Percentiles rank a stretch among this genome's conserved stretches.
These are phyloP conservation scores for Periophthalmodon schlosseri DNA, from an alignment of 2,113 vertebrate species.

Conservation along the genomic window DNA sequence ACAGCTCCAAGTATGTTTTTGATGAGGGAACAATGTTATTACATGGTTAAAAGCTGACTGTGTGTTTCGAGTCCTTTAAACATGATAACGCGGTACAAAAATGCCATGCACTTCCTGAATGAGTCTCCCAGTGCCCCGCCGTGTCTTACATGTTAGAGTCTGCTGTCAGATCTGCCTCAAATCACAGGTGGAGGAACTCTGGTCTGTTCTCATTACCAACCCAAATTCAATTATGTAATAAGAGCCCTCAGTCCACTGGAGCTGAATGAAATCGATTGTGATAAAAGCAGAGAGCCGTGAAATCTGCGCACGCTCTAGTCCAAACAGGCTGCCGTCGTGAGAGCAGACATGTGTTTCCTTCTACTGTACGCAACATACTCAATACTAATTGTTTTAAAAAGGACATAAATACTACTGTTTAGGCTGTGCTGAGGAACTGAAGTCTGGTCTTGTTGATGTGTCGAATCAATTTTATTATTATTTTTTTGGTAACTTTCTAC, in stretches of 20 bases:
- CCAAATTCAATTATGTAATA: slow-evolving; percentile 71
- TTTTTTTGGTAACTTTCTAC: too few relatives aligned
- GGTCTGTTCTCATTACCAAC: slow-evolving; percentile 60
- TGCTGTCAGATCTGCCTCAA: slow-evolving; percentile 40
- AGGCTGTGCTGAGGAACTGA: too few relatives aligned
- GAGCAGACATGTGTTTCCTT: neutral
- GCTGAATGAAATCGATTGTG: slow-evolving; percentile 70
- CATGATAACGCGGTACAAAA: neutral
- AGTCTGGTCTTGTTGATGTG: too few relatives aligned
- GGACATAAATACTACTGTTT: neutral
- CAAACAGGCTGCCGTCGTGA: neutral
- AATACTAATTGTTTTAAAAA: neutral
- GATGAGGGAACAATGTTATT: too few relatives aligned
- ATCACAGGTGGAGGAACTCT: slow-evolving; percentile 57
- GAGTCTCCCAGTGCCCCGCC: neutral
- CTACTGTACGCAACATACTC: too few relatives aligned
- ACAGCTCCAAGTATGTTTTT: too few relatives aligned
- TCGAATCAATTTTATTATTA: too few relatives aligned
- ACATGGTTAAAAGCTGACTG: too few relatives aligned
- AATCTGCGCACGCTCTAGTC: slow-evolving; percentile 61
- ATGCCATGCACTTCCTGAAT: too few relatives aligned
- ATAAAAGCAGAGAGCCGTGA: slow-evolving; percentile 68
- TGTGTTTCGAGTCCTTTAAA: neutral
- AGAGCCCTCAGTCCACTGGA: slow-evolving; percentile 53
- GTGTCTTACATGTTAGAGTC: slow-evolving; percentile 31